Evolutionary conservation across 2,888 invertebrate species (phyloP).

Genomic region (Drosophila anomalata): DNA sequence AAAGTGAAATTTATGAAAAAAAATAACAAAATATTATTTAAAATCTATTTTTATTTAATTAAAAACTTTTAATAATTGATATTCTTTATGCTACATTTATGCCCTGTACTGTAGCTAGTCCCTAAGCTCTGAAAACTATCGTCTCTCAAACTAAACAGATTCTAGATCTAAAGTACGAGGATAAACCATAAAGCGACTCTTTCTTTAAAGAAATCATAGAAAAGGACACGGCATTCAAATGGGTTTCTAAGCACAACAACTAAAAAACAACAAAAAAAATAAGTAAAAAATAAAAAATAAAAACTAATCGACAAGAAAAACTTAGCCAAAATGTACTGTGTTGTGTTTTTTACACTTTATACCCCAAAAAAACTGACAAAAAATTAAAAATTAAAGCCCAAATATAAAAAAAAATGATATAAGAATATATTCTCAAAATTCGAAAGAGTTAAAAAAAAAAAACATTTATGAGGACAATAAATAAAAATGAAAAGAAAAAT

Average conservation of each 20-base stretch:
- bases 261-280: slow-evolving; percentile 10
- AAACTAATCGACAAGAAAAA: slow-evolving; percentile 16
- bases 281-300: slow-evolving; percentile 3
- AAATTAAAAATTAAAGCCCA: slow-evolving; percentile 10
- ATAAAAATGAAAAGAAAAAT: slow-evolving; percentile 46
- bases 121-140: slow-evolving; percentile 30
- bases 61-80: too few relatives aligned
- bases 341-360: slow-evolving; percentile 3
- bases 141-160: slow-evolving; percentile 27
- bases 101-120: slow-evolving; percentile 32
- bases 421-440: slow-evolving; percentile 3
- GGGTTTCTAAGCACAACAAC: slow-evolving; percentile 62
- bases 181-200: slow-evolving; percentile 16
- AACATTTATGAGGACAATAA: slow-evolving; percentile 80
- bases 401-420: slow-evolving; percentile 6
- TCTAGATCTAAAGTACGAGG: slow-evolving; percentile 20
- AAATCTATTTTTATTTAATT: too few relatives aligned
- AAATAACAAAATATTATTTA: background rate
- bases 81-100: background rate
- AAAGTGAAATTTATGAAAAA: background rate
- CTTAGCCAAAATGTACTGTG: slow-evolving; percentile 2
- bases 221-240: slow-evolving; percentile 43
- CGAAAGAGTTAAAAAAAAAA: slow-evolving; percentile 13
- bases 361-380: background rate
- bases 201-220: slow-evolving; percentile 39